These are phyloP conservation scores for Nemotelus pantherinus DNA, from an alignment of 2,888 invertebrate genomes.

Conservation along the genomic window DNA sequence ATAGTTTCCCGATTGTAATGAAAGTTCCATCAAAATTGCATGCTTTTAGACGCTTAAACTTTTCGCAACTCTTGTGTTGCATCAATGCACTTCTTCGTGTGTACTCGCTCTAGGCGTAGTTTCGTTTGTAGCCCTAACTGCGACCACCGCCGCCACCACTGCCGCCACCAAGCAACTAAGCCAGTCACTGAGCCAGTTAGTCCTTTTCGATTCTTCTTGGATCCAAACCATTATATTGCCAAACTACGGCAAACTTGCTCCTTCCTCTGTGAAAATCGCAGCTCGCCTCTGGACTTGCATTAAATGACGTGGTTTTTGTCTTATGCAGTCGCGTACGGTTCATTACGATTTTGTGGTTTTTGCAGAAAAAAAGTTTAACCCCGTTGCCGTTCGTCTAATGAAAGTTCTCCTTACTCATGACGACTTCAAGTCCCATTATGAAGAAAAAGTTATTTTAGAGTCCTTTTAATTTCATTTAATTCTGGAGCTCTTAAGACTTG, in stretches of 20 bases:
- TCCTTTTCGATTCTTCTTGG: constrained; percentile 32
- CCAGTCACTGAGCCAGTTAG: background rate
- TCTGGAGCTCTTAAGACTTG: constrained; percentile 31
- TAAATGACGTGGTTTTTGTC: constrained; percentile 40
- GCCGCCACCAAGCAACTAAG: too few species aligned
- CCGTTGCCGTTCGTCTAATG: constrained; percentile 29
- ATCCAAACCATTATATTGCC: constrained; percentile 41
- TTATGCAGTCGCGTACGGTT: constrained; percentile 34
- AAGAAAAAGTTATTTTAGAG: constrained; percentile 41
- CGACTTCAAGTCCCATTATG: constrained; percentile 22
- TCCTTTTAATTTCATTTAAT: constrained; percentile 29
- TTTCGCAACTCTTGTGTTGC: constrained; percentile 49
- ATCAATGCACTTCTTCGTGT: constrained; percentile 50
- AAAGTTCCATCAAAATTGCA: constrained; percentile 51
- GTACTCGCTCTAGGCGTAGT: constrained; percentile 18
- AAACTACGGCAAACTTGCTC: constrained; percentile 43
- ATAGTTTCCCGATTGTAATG: constrained; percentile 51
- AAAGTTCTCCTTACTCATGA: constrained; percentile 15
- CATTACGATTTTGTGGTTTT: constrained; percentile 24
- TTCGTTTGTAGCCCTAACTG: background rate
- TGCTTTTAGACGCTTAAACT: constrained; percentile 51
- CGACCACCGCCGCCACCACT: background rate
- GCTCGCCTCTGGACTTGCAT: constrained; percentile 15
- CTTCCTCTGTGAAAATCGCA: constrained; percentile 20
- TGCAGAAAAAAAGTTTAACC: constrained; percentile 34